Conservation (phyloP, 2,797 vertebrate species). For the Notolepis coatsorum region DNA sequence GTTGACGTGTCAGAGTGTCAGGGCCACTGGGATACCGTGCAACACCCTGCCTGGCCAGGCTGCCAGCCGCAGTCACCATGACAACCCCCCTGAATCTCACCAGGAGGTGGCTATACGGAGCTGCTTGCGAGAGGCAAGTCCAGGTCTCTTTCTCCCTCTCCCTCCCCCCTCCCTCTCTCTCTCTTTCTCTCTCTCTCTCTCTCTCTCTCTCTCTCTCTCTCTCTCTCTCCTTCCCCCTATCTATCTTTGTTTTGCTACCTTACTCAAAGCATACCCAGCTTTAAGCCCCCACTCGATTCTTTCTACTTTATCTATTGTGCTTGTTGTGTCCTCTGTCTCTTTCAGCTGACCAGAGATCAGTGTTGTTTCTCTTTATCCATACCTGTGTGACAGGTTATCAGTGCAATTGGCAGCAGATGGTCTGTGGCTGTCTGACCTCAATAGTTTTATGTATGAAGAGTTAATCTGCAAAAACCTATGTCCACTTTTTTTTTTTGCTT, state of each 20-base stretch:
- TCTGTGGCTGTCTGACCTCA: not conserved
- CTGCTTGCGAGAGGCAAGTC: slow-evolving; percentile 71
- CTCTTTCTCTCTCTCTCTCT: slow-evolving; percentile 33
- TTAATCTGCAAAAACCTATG: too few species aligned
- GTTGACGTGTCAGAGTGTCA: slow-evolving; percentile 54
- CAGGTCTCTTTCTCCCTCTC: slow-evolving; percentile 10
- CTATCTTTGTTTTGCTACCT: slow-evolving; percentile 38
- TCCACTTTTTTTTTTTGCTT: too few species aligned
- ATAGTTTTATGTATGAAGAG: slow-evolving; percentile 8
- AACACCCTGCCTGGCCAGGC: slow-evolving; percentile 52
- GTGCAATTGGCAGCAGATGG: slow-evolving; percentile 1
- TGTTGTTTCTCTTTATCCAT: not conserved
- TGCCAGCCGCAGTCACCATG: slow-evolving; percentile 78
- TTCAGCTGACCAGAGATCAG: not conserved
- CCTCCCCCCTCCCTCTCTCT: slow-evolving; percentile 1
- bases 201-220: slow-evolving; percentile 31
- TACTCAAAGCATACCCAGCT: slow-evolving; percentile 44
- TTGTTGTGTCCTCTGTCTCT: slow-evolving; percentile 15
- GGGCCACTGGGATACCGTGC: slow-evolving; percentile 58
- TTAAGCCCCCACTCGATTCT: slow-evolving; percentile 28
- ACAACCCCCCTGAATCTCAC: slow-evolving; percentile 79
- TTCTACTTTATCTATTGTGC: slow-evolving; percentile 14
- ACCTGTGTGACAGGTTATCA: not conserved
- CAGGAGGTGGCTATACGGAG: slow-evolving; percentile 75
- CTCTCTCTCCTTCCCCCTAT: not conserved